Evolutionary conservation across 2,888 invertebrate genomes (phyloP).

Genomic region (Troides helena): DNA sequence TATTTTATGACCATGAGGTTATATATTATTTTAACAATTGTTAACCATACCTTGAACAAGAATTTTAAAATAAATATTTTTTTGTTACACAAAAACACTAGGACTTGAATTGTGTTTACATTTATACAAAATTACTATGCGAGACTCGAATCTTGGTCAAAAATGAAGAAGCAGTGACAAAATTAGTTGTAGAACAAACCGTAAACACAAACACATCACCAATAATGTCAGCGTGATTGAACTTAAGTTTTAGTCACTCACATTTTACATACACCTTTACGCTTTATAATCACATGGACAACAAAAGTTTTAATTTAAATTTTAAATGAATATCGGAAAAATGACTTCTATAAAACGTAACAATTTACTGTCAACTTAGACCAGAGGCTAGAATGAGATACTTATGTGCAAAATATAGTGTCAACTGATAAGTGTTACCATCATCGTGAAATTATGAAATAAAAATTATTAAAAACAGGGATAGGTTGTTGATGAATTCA

Average conservation of each 20-base stretch:
- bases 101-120: not conserved
- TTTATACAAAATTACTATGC: slow-evolving; percentile 3
- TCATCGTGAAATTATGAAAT: not conserved
- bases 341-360: slow-evolving; percentile 23
- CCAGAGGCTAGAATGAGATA: not conserved
- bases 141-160: slow-evolving; percentile 2
- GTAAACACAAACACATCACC: slow-evolving; percentile 65
- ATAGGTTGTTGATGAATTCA: too few relatives aligned
- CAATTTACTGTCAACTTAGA: slow-evolving; percentile 12
- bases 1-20: slow-evolving; percentile 1
- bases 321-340: slow-evolving; percentile 12
- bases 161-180: slow-evolving; percentile 55
- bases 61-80: not conserved
- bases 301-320: slow-evolving; percentile 6
- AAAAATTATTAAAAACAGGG: too few relatives aligned
- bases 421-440: not conserved
- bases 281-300: slow-evolving; percentile 10
- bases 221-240: slow-evolving; percentile 34
- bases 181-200: slow-evolving; percentile 58
- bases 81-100: not conserved
- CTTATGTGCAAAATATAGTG: not conserved
- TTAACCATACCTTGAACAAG: not conserved
- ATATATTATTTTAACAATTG: not conserved
- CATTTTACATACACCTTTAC: slow-evolving; percentile 28
- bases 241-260: slow-evolving; percentile 28